A percentile compares a stretch with the other conserved stretches of the same genome.
Conservation (phyloP, 2,797 vertebrate species). For the Syndactyla subalaris region DNA sequence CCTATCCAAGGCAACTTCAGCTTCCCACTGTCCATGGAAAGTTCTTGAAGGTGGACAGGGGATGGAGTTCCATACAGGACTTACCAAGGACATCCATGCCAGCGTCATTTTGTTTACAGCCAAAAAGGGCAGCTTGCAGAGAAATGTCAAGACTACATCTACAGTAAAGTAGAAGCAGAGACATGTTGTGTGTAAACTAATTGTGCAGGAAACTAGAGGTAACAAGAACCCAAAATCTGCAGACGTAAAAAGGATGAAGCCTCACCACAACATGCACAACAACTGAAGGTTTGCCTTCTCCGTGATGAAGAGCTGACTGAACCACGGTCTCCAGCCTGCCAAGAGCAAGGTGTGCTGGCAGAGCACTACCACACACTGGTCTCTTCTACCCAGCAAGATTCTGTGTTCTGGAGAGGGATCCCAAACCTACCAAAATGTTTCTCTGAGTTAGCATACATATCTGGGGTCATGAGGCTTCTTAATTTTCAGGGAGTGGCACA, state of each 20-base stretch:
- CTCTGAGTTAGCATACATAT: rapidly evolving
- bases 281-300: not conserved
- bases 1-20: not conserved
- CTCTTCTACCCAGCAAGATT: not conserved
- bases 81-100: not conserved
- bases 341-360: not conserved
- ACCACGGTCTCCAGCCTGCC: not conserved
- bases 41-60: not conserved
- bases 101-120: not conserved
- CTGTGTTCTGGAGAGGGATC: not conserved
- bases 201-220: not conserved
- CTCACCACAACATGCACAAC: not conserved
- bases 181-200: not conserved
- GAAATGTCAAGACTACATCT: not conserved
- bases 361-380: rapidly evolving
- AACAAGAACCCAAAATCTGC: not conserved
- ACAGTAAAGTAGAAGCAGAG: not conserved
- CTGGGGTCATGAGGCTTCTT: not conserved
- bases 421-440: not conserved
- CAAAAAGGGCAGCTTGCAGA: not conserved
- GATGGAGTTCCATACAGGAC: not conserved
- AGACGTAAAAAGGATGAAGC: rapidly evolving
- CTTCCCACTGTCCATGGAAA: not conserved
- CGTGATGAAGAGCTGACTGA: not conserved
- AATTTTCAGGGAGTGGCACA: not conserved